Conservation (phyloP, 2,113 vertebrate species). For the Megaleporinus macrocephalus region DNA sequence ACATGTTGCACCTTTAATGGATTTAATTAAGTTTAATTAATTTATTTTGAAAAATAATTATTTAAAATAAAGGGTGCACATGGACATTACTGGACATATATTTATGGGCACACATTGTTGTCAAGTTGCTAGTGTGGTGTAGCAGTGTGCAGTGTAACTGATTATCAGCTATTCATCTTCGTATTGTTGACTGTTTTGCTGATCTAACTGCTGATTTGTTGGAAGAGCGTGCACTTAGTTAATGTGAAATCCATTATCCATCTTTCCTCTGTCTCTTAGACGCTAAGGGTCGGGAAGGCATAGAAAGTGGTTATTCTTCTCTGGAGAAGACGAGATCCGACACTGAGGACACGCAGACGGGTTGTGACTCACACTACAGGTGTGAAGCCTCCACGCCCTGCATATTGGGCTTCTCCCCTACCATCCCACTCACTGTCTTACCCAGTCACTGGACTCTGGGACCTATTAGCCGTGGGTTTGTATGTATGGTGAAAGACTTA, state of each 20-base stretch:
- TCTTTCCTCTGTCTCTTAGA: constrained; percentile 30
- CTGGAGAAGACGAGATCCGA: constrained; percentile 44
- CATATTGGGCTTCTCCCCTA: not conserved
- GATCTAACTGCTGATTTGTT: constrained; percentile 12
- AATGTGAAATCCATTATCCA: not conserved
- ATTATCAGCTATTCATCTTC: not conserved
- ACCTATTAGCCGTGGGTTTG: not conserved
- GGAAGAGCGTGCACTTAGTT: not conserved
- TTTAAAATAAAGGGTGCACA: too few relatives aligned
- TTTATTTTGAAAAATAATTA: too few relatives aligned
- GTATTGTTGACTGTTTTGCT: not conserved
- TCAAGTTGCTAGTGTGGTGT: not conserved
- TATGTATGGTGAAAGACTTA: constrained; percentile 2
- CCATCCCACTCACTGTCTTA: too few relatives aligned
- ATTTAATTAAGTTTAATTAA: too few relatives aligned
- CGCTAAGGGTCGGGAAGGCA: not conserved
- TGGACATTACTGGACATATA: not conserved
- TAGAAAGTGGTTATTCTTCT: constrained; percentile 52
- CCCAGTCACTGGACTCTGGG: too few relatives aligned
- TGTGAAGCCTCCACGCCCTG: constrained; percentile 12
- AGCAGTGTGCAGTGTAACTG: not conserved
- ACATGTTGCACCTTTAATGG: too few relatives aligned
- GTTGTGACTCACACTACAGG: constrained; percentile 34
- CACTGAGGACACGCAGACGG: constrained; percentile 6
- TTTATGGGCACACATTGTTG: not conserved